These are phyloP conservation scores for Lepidurus apus DNA, from an alignment of 1,140 invertebrate genomes.

Conservation along the genomic window DNA sequence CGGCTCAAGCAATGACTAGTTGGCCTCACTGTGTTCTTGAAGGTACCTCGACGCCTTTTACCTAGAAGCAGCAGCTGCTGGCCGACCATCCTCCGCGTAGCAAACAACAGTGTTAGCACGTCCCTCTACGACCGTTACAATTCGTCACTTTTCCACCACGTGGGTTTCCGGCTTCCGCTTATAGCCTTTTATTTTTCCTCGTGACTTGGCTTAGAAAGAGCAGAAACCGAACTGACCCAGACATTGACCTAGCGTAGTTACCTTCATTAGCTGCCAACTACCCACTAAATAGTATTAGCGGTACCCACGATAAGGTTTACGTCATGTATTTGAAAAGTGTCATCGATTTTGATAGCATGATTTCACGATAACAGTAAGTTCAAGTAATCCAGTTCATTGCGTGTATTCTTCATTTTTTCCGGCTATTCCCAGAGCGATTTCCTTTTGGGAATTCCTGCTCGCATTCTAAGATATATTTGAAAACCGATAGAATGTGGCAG, in stretches of 20 bases:
- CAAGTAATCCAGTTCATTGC: too few relatives aligned
- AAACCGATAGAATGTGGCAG: not conserved
- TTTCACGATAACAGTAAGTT: too few relatives aligned
- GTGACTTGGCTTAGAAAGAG: not conserved
- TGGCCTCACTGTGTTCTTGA: not conserved
- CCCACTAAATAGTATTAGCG: too few relatives aligned
- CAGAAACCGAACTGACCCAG: not conserved
- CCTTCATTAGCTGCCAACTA: too few relatives aligned
- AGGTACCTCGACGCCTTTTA: not conserved
- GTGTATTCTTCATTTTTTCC: too few relatives aligned
- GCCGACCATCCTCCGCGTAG: not conserved
- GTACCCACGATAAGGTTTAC: too few relatives aligned
- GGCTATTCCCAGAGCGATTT: too few relatives aligned
- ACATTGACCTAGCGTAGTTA: not conserved
- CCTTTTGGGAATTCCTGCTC: too few relatives aligned
- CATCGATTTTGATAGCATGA: too few relatives aligned
- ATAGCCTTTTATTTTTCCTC: not conserved
- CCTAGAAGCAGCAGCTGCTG: not conserved
- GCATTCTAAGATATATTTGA: too few relatives aligned
- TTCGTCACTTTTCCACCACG: not conserved
- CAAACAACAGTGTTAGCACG: not conserved
- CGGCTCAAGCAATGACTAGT: not conserved
- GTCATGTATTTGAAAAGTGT: too few relatives aligned
- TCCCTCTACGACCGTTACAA: not conserved
- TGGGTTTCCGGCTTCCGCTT: slow-evolving; percentile 16